Percentiles rank a stretch among this genome's conserved stretches.
Evolutionary conservation across 2,113 vertebrate species (phyloP).

Genomic region (Circaetus gallicus): DNA sequence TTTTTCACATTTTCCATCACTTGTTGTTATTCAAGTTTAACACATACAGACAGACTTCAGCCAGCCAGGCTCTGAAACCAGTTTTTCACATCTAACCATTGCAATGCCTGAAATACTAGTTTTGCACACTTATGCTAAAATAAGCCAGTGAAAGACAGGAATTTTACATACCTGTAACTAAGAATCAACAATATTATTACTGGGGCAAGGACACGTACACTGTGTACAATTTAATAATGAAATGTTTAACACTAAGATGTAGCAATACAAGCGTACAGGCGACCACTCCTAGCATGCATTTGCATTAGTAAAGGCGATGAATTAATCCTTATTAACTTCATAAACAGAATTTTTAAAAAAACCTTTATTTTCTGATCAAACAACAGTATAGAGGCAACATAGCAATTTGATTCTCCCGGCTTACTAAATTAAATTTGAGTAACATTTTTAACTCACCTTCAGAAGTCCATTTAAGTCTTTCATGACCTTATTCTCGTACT

Average conservation of each 20-base stretch:
- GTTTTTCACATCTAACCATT: neutral
- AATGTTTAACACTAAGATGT: neutral
- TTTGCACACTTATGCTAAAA: neutral
- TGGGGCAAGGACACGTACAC: rapidly evolving
- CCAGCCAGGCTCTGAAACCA: neutral
- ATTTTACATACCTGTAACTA: neutral
- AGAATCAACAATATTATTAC: neutral
- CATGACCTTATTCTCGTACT: neutral
- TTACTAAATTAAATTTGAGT: neutral
- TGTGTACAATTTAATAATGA: rapidly evolving
- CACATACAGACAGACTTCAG: neutral
- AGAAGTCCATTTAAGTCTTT: neutral
- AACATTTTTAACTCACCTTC: slow-evolving; percentile 9
- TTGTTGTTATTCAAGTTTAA: neutral
- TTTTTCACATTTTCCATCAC: neutral
- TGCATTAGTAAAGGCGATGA: neutral
- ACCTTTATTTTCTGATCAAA: neutral
- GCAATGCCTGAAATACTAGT: neutral
- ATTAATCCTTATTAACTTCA: neutral
- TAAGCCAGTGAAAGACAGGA: neutral
- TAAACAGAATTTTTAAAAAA: neutral
- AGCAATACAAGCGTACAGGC: neutral
- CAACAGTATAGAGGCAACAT: rapidly evolving
- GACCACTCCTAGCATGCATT: neutral
- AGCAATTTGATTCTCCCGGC: neutral